These are phyloP conservation scores for Arctopsyche grandis DNA, from an alignment of 1,140 invertebrate species.

Conservation along the genomic window DNA sequence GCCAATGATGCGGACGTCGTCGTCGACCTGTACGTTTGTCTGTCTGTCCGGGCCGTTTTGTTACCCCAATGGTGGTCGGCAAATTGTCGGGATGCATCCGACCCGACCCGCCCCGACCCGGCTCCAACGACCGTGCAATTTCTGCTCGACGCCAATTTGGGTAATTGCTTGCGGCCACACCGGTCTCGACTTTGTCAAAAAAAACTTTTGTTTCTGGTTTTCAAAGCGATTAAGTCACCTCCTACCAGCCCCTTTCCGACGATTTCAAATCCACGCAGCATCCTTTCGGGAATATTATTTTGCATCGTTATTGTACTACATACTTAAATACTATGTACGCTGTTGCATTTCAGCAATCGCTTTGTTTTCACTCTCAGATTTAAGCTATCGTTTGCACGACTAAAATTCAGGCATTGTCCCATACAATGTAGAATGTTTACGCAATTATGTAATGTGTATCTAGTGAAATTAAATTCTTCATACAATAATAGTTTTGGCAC, in stretches of 20 bases:
- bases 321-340: too few species aligned
- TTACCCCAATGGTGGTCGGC: constrained; percentile 16
- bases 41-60: background rate
- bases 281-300: background rate
- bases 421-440: too few species aligned
- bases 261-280: background rate
- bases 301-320: too few species aligned
- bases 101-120: background rate
- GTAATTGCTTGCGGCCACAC: constrained; percentile 8
- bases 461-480: too few species aligned
- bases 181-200: constrained; percentile 14
- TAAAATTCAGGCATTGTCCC: too few species aligned
- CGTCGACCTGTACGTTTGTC: constrained; percentile 8
- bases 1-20: constrained; percentile 29
- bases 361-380: too few species aligned
- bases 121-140: background rate
- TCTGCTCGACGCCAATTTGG: constrained; percentile 19
- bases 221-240: background rate
- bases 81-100: constrained; percentile 26
- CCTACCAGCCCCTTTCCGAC: background rate
- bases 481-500: too few species aligned
- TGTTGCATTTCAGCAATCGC: too few species aligned
- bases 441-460: too few species aligned
- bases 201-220: constrained; percentile 14
- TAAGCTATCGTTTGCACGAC: too few species aligned